Evolutionary conservation across 2,113 vertebrate species (phyloP).

Genomic region (Bos indicus): DNA sequence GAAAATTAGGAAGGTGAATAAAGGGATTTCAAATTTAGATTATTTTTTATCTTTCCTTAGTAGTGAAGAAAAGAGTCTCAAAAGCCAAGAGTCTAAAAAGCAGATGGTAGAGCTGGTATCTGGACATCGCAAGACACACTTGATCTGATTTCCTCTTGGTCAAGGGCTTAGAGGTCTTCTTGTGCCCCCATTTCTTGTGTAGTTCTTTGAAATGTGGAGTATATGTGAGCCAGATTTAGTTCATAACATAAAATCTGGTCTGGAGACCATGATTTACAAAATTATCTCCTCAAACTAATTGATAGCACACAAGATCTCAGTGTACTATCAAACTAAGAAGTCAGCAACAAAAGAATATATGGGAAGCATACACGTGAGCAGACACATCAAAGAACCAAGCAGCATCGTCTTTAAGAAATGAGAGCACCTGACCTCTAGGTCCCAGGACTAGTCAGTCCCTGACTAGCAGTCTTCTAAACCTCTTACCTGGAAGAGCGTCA

Average conservation of each 20-base stretch:
- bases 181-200: too few species aligned
- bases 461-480: too few species aligned
- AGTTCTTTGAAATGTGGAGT: too few species aligned
- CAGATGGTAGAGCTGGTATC: background rate
- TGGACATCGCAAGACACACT: rapidly evolving
- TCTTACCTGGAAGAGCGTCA: rapidly evolving
- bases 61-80: background rate
- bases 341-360: rapidly evolving
- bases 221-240: background rate
- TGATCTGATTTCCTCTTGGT: background rate
- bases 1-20: background rate
- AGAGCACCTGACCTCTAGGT: background rate
- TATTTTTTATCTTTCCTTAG: background rate
- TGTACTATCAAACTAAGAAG: rapidly evolving
- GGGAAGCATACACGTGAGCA: rapidly evolving
- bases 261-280: background rate
- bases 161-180: rapidly evolving
- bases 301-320: background rate
- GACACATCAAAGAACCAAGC: too few species aligned
- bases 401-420: rapidly evolving
- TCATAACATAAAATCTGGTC: background rate
- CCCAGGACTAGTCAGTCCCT: too few species aligned
- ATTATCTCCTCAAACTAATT: too few species aligned
- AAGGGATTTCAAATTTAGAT: background rate
- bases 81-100: background rate